These are phyloP conservation scores for Mythimna pallens DNA, from an alignment of 2,888 invertebrate species.

Conservation along the genomic window DNA sequence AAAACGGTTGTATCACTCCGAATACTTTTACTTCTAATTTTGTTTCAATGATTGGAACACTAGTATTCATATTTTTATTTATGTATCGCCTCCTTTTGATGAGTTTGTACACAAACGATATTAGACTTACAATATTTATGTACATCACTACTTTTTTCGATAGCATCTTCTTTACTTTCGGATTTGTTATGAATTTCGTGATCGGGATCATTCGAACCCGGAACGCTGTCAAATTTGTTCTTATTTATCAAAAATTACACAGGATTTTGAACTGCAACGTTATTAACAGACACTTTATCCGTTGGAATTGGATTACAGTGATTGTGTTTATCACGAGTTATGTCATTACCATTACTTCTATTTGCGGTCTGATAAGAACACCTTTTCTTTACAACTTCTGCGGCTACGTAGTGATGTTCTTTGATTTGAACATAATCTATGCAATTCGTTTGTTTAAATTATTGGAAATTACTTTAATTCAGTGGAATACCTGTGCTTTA, in stretches of 20 bases:
- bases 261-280: constrained; percentile 15
- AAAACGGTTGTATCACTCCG: constrained; percentile 46
- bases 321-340: neutral
- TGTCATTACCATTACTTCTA: neutral
- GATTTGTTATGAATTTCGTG: constrained; percentile 22
- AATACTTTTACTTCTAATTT: constrained; percentile 12
- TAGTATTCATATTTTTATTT: neutral
- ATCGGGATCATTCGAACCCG: constrained; percentile 4
- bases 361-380: neutral
- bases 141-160: neutral
- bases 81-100: neutral
- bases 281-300: neutral
- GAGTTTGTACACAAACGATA: no score
- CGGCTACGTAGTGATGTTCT: neutral
- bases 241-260: constrained; percentile 31
- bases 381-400: neutral
- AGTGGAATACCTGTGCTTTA: constrained; percentile 33
- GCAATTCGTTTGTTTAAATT: constrained; percentile 15
- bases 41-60: constrained; percentile 6
- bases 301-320: constrained; percentile 17
- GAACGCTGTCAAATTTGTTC: constrained; percentile 28
- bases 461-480: constrained; percentile 17
- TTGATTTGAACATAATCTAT: constrained; percentile 37
- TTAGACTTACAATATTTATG: neutral
- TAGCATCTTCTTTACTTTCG: constrained; percentile 1